phyloP scores from a whole-genome alignment of 2,113 vertebrate species.

The Anolis carolinensis region DNA sequence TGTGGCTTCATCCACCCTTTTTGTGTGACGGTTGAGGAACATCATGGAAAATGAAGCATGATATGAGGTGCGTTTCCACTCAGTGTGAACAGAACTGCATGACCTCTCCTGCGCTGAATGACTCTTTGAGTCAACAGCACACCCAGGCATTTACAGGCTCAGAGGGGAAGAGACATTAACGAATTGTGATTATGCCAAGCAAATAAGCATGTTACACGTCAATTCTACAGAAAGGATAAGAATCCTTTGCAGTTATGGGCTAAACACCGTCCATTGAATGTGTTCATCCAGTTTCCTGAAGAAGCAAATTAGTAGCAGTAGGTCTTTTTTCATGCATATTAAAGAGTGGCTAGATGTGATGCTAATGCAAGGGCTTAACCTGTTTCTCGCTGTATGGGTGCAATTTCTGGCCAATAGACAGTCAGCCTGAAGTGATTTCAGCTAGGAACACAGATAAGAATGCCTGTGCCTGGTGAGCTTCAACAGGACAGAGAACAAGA shows the following conservation, averaged over 20 bases:
- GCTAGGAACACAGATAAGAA: too few relatives aligned
- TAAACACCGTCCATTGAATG: constrained; percentile 16
- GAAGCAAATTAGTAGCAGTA: constrained; percentile 12
- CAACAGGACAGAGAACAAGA: too few relatives aligned
- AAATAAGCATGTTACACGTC: constrained; percentile 24
- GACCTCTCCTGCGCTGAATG: neutral
- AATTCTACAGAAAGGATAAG: constrained; percentile 16
- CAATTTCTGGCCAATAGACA: neutral
- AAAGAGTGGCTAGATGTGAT: neutral
- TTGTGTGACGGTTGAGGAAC: neutral
- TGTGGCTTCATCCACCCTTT: neutral
- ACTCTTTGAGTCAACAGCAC: constrained; percentile 14
- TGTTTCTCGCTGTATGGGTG: neutral
- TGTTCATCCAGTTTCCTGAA: neutral
- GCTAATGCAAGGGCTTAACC: neutral
- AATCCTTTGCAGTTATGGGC: constrained; percentile 37
- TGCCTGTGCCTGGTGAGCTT: too few relatives aligned
- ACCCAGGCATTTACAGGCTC: neutral
- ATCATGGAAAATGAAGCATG: neutral
- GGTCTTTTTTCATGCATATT: neutral
- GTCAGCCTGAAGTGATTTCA: neutral
- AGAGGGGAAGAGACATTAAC: neutral
- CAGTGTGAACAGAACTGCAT: neutral
- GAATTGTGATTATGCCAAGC: neutral
- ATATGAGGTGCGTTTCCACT: neutral